Evolutionary conservation across 2,797 vertebrate genomes (phyloP).

Genomic region (Anguilla anguilla): DNA sequence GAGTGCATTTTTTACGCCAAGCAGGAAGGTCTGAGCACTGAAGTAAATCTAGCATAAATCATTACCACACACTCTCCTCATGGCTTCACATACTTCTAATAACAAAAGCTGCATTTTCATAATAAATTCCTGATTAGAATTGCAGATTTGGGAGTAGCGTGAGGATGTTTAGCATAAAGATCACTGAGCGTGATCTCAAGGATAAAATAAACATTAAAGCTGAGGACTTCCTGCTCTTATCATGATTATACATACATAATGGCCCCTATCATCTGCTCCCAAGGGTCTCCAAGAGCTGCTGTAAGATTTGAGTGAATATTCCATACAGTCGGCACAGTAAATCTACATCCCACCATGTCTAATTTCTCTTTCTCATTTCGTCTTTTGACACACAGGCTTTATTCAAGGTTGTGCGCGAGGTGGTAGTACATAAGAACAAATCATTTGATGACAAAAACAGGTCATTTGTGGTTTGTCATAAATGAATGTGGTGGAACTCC

Average conservation of each 20-base stretch:
- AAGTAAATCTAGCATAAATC: background rate
- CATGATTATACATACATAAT: background rate
- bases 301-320: background rate
- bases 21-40: background rate
- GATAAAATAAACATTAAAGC: background rate
- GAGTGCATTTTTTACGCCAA: background rate
- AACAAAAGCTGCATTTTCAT: background rate
- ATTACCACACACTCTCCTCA: background rate
- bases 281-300: background rate
- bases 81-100: background rate
- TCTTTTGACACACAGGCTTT: background rate
- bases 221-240: background rate
- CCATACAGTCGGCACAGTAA: background rate
- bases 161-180: background rate
- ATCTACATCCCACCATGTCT: background rate
- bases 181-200: background rate
- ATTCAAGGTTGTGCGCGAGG: background rate
- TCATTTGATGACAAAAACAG: background rate
- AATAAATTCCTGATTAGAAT: background rate
- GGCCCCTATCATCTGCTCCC: background rate
- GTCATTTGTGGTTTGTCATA: background rate
- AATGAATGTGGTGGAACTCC: background rate
- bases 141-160: background rate
- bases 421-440: background rate
- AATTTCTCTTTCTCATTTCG: background rate